Evolutionary conservation across 2,797 vertebrate genomes (phyloP), one percentile per base, ranked within the genome.

Genomic region (Chlorospingus flavigularis): DNA sequence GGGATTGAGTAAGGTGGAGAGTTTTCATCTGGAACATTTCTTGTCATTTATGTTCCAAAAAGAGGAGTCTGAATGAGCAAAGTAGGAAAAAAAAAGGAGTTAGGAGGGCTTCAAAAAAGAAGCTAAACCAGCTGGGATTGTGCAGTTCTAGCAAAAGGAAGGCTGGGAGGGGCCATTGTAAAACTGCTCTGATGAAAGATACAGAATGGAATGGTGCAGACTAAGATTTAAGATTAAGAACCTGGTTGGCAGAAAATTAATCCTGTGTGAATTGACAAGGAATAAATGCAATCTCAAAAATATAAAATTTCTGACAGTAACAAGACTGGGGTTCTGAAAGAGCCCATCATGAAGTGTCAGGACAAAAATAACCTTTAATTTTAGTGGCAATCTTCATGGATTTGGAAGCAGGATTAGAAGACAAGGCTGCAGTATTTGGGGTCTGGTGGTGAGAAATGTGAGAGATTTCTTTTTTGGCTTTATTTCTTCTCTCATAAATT

Each of bases 21-120:
- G 78, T 90, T 88, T 65, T 90, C 66, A 24, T 45, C 70, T 72
- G 73, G 39, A 95, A 91, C 65, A 39, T 5, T 61, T 82, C 42
- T 45, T 31, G 17, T 71, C 87, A 86, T 67, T 89, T 80, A 30
- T 4, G 10, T n/a, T 90, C 53, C 70, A 68, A 84, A 74, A 63
- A 67, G 14, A 68, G 11, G 23, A 72, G 70, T 60, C 57, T 60
- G 33, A 83, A 86, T 30, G 50, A 71, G 30, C 11, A 76, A 62
- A 90, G 42, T 7, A 74, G 25, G 21, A 45, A 2, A 19, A n/a
- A 51, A 82, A 77, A 61, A 53, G 6, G 6, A 62, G n/a, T 26
- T 75, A 48, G 37, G 48, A 82, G 3, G 26, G 5, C 17, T 74
- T 43, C 37, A 67, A 37, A 47, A n/a, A 40, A 60, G 60, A 57